Evolutionary conservation across 2,888 invertebrate genomes (phyloP).

Genomic region (Plagodis pulveraria): DNA sequence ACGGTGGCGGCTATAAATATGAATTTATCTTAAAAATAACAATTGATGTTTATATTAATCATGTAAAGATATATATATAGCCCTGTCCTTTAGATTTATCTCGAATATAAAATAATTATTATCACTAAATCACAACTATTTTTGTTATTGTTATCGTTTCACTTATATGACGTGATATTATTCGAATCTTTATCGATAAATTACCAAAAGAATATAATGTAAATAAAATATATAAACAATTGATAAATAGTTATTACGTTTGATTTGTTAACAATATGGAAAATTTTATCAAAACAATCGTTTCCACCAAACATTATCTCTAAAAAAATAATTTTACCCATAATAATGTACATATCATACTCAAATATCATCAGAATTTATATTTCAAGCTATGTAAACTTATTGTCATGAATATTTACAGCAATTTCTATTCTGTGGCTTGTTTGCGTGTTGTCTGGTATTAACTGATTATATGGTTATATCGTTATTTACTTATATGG

Average conservation of each 20-base stretch:
- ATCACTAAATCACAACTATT: not conserved
- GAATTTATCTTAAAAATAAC: not conserved
- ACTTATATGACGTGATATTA: not conserved
- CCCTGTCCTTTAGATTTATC: not conserved
- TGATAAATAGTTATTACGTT: not conserved
- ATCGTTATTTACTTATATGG: too few relatives aligned
- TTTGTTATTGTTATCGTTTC: constrained; percentile 1
- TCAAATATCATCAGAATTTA: constrained; percentile 1
- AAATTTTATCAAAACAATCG: constrained; percentile 10
- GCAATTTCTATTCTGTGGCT: too few relatives aligned
- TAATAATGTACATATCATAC: constrained; percentile 12
- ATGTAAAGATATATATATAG: not conserved
- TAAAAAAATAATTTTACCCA: constrained; percentile 5
- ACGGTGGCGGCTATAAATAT: not conserved
- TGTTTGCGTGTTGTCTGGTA: too few relatives aligned
- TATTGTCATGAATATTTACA: not conserved
- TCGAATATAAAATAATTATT: constrained; percentile 6
- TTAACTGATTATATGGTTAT: too few relatives aligned
- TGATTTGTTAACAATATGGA: constrained; percentile 14
- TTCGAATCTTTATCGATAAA: not conserved
- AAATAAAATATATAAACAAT: not conserved
- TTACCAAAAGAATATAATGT: constrained; percentile 4
- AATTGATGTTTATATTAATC: constrained; percentile 13
- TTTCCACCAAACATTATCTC: constrained; percentile 5
- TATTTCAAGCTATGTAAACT: constrained; percentile 1